Base-by-base conservation (phyloP, 2,797 vertebrate species). In the Melanotaenia boesemani region DNA sequence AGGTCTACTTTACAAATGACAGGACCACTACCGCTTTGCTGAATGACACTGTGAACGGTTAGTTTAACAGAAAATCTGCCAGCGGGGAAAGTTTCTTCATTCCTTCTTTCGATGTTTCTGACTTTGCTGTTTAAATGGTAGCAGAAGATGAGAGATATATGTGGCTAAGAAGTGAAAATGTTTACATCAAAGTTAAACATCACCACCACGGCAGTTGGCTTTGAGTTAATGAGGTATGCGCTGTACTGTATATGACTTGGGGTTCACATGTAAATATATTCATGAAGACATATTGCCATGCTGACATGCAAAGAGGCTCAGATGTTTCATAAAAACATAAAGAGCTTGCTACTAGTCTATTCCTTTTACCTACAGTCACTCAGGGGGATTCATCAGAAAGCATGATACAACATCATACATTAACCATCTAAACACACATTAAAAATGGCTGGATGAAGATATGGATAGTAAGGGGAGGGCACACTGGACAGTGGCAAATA, bases 321-420 rank as follows among this genome's bases (percentile, higher is more conserved):
- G 88, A 92, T 86, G 87, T 84, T 84, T 88, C 82, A 90, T 84
- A 77, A 89, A 90, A 91, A 82, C 81, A 83, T 86, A 73, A 90
- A 88, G 84, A 84, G 85, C 76, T 79, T 37, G 67, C 92, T 91
- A 86, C 87, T 88, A 72, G 72, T 60, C 59, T 78, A 89, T 88
- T 91, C 86, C 82, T 86, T 92, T 88, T 89, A 88, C 80, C 75
- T 73, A 30, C 61, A 77, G 48, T 50, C 64, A 75, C 90, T 88
- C 81, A 0, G 48, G 87, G 88, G 89, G 82, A 71, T 85, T 77
- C 32, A 70, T 75, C 76, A 75, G 83, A 81, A 89, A 76, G 77
- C 72, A 70, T 82, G 79, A 72, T 55, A 79, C 81, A 80, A 70
- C 78, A 76, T 79, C 76, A 86, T 85, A 67, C 69, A 88, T 89